Conservation (phyloP, 2,888 invertebrate species). For the Pristionchus japonicus region DNA sequence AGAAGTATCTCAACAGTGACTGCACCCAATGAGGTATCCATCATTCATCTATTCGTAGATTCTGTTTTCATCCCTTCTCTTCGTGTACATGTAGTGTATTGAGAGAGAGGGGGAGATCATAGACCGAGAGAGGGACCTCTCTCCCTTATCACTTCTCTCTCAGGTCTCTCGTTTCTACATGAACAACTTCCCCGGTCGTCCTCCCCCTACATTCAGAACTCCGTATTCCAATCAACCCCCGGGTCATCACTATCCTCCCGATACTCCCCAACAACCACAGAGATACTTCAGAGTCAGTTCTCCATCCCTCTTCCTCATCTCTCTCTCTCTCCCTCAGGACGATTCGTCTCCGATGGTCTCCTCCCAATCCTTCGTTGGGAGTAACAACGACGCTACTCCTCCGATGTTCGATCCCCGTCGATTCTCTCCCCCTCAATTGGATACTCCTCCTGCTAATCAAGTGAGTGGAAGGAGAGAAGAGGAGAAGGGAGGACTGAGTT, state of each 20-base stretch:
- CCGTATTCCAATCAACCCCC: background rate
- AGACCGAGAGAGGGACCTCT: background rate
- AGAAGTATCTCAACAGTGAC: constrained; percentile 57
- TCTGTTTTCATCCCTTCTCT: constrained; percentile 46
- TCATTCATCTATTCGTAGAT: constrained; percentile 39
- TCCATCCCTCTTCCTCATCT: background rate
- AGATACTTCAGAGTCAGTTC: constrained; percentile 12
- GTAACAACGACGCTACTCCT: background rate
- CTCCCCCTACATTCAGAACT: background rate
- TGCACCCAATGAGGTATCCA: constrained; percentile 47
- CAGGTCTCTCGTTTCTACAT: constrained; percentile 23
- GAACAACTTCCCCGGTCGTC: constrained; percentile 26
- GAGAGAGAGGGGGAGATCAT: background rate
- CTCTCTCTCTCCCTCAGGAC: background rate
- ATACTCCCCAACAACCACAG: background rate
- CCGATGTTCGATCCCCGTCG: constrained; percentile 38
- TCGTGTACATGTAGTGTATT: background rate
- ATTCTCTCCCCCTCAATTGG: constrained; percentile 38
- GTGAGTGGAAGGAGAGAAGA: background rate
- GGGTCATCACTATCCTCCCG: background rate
- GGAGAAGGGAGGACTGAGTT: background rate
- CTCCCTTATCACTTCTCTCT: too few relatives aligned
- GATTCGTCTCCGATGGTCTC: background rate
- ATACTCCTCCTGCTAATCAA: constrained; percentile 26
- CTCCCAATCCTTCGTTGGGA: background rate